A percentile compares a stretch with the other conserved stretches of the same genome.
These are phyloP conservation scores for Campaea margaritaria DNA, from an alignment of 2,888 invertebrate species.

Conservation along the genomic window DNA sequence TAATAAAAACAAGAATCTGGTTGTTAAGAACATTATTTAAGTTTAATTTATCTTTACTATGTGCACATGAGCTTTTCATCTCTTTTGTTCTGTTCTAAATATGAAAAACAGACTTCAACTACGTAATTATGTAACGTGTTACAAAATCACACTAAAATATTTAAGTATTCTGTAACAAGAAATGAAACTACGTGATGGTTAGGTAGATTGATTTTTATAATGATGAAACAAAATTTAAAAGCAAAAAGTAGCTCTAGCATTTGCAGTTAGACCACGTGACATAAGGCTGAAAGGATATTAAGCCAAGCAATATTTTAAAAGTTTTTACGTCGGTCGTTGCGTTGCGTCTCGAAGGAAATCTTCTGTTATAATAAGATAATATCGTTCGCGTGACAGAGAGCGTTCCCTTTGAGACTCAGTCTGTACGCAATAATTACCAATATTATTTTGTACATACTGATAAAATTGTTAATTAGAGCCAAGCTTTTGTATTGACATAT, in stretches of 20 bases:
- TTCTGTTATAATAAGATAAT: slow-evolving; percentile 38
- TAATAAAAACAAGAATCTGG: not conserved
- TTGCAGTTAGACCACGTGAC: slow-evolving; percentile 9
- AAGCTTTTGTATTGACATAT: no score
- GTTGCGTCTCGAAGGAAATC: slow-evolving; percentile 50
- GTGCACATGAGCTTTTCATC: no score
- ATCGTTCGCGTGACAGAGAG: slow-evolving; percentile 47
- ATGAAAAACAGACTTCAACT: no score
- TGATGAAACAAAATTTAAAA: not conserved
- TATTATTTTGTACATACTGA: not conserved
- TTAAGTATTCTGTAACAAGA: no score
- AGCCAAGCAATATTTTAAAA: slow-evolving; percentile 20
- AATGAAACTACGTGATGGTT: not conserved
- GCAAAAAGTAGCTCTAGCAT: not conserved
- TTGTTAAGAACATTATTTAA: not conserved
- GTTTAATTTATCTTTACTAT: no score
- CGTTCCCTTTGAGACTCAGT: slow-evolving; percentile 23
- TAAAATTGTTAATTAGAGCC: not conserved
- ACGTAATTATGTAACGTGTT: no score
- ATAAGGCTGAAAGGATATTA: slow-evolving; percentile 18
- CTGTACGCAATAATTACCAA: slow-evolving; percentile 1
- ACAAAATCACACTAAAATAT: no score
- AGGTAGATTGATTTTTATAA: not conserved
- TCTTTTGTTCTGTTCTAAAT: no score
- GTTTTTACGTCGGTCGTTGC: slow-evolving; percentile 6